phyloP scores from a whole-genome alignment of 2,797 vertebrate genomes.

The Monodelphis domestica region DNA sequence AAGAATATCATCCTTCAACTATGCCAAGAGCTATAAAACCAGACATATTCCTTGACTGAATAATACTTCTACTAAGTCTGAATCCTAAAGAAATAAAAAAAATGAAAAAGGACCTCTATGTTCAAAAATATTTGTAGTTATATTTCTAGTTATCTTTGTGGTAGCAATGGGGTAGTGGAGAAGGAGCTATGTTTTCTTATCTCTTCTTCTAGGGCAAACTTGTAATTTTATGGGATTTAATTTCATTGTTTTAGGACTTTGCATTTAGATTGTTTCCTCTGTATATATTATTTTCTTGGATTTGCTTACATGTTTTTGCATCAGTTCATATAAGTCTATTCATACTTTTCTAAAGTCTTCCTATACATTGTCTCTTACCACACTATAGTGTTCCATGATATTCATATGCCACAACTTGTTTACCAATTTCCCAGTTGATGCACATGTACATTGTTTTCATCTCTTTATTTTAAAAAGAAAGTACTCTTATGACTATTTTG shows the following conservation, averaged over 20 bases:
- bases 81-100: too few species aligned
- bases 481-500: neutral
- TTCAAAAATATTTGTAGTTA: too few species aligned
- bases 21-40: too few species aligned
- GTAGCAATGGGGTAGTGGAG: too few species aligned
- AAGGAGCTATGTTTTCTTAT: neutral
- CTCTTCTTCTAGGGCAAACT: neutral
- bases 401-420: neutral
- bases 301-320: neutral
- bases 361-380: neutral
- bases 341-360: neutral
- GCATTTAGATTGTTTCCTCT: neutral
- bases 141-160: too few species aligned
- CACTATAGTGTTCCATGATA: neutral
- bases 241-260: neutral
- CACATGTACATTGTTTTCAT: neutral
- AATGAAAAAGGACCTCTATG: too few species aligned
- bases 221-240: neutral
- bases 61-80: too few species aligned
- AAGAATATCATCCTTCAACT: constrained; percentile 1
- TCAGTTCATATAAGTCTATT: neutral
- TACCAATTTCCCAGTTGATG: neutral
- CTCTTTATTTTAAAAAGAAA: neutral
- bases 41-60: too few species aligned
- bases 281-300: neutral